Conservation (phyloP, 2,797 vertebrate species). For the Anisognathus igniventris region DNA sequence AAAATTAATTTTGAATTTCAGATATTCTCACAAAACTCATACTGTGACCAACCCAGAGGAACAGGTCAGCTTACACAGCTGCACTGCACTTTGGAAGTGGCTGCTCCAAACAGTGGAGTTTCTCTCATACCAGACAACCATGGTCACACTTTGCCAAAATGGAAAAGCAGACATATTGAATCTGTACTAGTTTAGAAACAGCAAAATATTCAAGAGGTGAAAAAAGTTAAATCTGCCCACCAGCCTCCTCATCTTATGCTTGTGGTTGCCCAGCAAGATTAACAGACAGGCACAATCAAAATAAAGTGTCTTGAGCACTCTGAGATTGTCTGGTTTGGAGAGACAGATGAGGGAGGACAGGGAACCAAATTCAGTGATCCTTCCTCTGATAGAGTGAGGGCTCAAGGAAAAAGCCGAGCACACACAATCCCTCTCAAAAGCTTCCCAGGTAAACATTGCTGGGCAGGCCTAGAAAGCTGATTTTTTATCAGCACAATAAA, state of each 20-base stretch:
- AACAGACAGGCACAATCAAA: not conserved
- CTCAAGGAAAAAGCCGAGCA: not conserved
- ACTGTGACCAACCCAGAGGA: not conserved
- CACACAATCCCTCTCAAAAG: not conserved
- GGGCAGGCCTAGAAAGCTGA: not conserved
- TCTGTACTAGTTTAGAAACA: not conserved
- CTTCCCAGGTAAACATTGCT: not conserved
- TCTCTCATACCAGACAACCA: not conserved
- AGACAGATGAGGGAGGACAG: not conserved
- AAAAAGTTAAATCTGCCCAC: not conserved
- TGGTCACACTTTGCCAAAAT: not conserved
- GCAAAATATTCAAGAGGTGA: not conserved
- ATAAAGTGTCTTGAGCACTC: not conserved
- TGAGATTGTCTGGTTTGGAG: not conserved
- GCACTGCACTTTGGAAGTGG: not conserved
- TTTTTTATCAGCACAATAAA: not conserved
- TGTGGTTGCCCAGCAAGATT: not conserved
- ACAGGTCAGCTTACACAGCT: not conserved
- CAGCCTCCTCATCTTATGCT: not conserved
- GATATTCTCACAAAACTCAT: not conserved
- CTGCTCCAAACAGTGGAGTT: not conserved
- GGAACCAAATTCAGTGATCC: not conserved
- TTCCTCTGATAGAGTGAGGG: not conserved
- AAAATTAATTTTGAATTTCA: conserved; percentile 34
- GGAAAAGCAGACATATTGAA: not conserved